Evolutionary conservation across 2,113 vertebrate species (phyloP).

Genomic region (Saimiri boliviensis): DNA sequence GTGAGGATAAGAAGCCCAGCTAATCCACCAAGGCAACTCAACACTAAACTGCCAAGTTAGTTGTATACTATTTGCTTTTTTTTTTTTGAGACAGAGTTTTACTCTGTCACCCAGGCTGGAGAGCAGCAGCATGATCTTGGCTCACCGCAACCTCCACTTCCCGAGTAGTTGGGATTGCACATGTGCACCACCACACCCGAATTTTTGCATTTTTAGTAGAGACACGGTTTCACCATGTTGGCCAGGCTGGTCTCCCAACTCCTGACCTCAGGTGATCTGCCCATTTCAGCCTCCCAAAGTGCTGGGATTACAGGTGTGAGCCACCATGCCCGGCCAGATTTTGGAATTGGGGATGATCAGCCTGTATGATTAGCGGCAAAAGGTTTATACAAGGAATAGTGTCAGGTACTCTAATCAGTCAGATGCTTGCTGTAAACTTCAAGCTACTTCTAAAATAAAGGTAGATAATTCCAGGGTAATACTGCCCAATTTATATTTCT

Average conservation of each 20-base stretch:
- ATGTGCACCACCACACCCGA: no score
- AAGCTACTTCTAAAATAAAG: conserved; percentile 29
- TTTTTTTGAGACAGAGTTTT: no score
- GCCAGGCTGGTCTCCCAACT: no score
- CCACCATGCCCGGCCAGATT: not conserved
- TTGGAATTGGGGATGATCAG: not conserved
- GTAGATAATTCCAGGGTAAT: not conserved
- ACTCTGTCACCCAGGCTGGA: not conserved
- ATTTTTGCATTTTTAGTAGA: no score
- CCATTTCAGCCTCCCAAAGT: no score
- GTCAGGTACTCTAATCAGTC: not conserved
- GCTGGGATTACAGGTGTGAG: no score
- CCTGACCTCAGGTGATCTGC: no score
- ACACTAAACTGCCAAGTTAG: not conserved
- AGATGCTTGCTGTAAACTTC: not conserved
- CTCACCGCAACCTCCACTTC: no score
- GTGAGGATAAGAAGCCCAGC: not conserved
- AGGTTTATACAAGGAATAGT: not conserved
- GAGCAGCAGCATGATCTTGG: not conserved
- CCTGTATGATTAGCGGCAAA: not conserved
- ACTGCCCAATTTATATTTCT: not conserved
- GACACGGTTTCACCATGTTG: no score
- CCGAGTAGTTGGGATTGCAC: no score
- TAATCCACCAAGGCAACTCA: not conserved
- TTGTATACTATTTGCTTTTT: not conserved